Evolutionary conservation across 53 echinoderm and acorn worm genomes (phyloP).

Genomic region (Zoroaster sp.): DNA sequence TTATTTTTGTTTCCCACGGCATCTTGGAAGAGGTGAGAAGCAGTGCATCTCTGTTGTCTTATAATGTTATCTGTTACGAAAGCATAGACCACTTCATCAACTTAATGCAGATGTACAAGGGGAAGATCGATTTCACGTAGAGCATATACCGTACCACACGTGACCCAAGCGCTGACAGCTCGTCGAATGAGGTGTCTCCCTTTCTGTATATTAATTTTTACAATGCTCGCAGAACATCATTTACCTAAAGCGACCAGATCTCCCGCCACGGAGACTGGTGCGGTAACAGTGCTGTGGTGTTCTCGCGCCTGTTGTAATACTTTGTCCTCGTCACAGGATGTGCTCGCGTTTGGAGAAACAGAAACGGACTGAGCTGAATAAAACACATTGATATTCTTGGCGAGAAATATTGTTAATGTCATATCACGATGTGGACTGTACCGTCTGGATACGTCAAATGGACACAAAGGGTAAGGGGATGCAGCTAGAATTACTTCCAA

Average conservation of each 20-base stretch:
- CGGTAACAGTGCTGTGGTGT: not conserved
- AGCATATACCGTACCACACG: not conserved
- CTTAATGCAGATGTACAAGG: conserved; percentile 17
- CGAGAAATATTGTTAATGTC: not conserved
- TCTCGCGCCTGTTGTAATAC: not conserved
- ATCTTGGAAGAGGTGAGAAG: not conserved
- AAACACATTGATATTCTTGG: not conserved
- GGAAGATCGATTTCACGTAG: conserved; percentile 25
- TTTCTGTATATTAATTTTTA: conserved; percentile 32
- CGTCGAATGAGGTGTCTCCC: conserved; percentile 20
- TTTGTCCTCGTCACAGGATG: not conserved
- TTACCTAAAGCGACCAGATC: not conserved
- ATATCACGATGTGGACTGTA: conserved; percentile 3
- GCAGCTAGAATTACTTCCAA: not conserved
- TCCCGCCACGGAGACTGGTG: too few relatives aligned
- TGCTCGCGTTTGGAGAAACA: not conserved
- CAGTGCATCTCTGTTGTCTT: not conserved
- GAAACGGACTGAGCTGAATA: not conserved
- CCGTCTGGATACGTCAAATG: conserved; percentile 10
- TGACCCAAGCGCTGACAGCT: not conserved
- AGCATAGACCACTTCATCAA: conserved; percentile 32
- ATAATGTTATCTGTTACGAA: conserved; percentile 20
- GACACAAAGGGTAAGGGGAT: conserved; percentile 41
- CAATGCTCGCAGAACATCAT: conserved; percentile 29
- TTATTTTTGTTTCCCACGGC: conserved; percentile 6